Evolutionary conservation across 2,797 vertebrate species (phyloP).

Genomic region (Nannoperca australis): DNA sequence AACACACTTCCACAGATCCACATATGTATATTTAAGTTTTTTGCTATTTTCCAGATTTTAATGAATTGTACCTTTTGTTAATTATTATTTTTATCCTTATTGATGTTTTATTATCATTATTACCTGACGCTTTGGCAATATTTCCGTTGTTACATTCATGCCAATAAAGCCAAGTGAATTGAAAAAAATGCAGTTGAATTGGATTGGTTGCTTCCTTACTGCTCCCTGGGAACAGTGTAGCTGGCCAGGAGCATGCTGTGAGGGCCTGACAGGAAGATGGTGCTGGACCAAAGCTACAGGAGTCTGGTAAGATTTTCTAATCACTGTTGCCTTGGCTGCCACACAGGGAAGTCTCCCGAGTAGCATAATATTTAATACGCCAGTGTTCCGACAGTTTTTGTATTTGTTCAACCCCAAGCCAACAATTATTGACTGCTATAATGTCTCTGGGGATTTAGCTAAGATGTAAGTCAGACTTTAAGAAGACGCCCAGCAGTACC

Average conservation of each 20-base stretch:
- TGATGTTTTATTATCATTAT: no score
- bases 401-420: constrained; percentile 50
- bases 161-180: no score
- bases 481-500: constrained; percentile 14
- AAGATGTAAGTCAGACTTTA: constrained; percentile 24
- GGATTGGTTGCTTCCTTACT: constrained; percentile 33
- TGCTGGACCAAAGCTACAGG: constrained; percentile 61
- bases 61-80: no score
- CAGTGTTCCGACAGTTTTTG: constrained; percentile 32
- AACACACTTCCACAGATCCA: no score
- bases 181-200: no score
- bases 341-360: constrained; percentile 42
- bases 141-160: no score
- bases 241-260: constrained; percentile 59
- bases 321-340: constrained; percentile 64
- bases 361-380: constrained; percentile 48
- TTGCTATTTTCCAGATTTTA: no score
- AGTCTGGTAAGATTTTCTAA: constrained; percentile 64
- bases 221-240: constrained; percentile 45
- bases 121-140: no score
- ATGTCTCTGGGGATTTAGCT: constrained; percentile 27
- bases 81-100: no score
- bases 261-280: constrained; percentile 61
- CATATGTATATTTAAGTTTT: no score
- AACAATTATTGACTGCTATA: constrained; percentile 49